These are phyloP conservation scores for Drosophila affinis DNA, from an alignment of 2,888 invertebrate genomes.

Conservation along the genomic window DNA sequence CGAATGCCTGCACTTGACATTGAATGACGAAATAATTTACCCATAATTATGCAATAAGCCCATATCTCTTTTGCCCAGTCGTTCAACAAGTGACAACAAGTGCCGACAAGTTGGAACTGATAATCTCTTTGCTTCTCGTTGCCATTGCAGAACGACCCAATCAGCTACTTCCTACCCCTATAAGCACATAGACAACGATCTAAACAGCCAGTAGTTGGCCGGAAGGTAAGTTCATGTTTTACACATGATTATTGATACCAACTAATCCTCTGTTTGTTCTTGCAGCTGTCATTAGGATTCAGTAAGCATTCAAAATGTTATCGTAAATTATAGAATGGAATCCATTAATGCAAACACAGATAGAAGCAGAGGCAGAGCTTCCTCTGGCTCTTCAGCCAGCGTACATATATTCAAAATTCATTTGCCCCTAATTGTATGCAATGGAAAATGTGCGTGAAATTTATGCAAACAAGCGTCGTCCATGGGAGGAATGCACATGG, in stretches of 20 bases:
- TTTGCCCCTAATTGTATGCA: slow-evolving; percentile 31
- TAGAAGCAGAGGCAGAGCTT: not conserved
- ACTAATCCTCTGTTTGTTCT: not conserved
- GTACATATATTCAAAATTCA: slow-evolving; percentile 23
- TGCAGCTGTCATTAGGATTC: slow-evolving; percentile 16
- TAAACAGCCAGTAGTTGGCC: slow-evolving; percentile 3
- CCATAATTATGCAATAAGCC: slow-evolving; percentile 28
- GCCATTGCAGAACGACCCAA: slow-evolving; percentile 39
- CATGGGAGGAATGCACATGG: slow-evolving; percentile 20
- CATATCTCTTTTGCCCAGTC: slow-evolving; percentile 2
- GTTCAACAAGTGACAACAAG: slow-evolving; percentile 18
- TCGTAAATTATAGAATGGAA: slow-evolving; percentile 26
- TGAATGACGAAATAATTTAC: slow-evolving; percentile 30
- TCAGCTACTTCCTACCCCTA: slow-evolving; percentile 44
- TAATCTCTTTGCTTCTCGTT: not conserved
- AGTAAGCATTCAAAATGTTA: slow-evolving; percentile 23
- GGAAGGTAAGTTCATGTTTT: slow-evolving; percentile 22
- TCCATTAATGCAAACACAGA: slow-evolving; percentile 30
- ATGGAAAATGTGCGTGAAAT: slow-evolving; percentile 58
- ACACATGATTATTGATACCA: slow-evolving; percentile 18
- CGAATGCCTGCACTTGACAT: slow-evolving; percentile 27
- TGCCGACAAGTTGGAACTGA: not conserved
- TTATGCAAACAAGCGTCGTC: slow-evolving; percentile 61
- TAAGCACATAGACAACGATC: slow-evolving; percentile 5
- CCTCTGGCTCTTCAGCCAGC: no score